These are phyloP conservation scores for Stenodema calcarata DNA, from an alignment of 2,888 invertebrate species.

Conservation along the genomic window DNA sequence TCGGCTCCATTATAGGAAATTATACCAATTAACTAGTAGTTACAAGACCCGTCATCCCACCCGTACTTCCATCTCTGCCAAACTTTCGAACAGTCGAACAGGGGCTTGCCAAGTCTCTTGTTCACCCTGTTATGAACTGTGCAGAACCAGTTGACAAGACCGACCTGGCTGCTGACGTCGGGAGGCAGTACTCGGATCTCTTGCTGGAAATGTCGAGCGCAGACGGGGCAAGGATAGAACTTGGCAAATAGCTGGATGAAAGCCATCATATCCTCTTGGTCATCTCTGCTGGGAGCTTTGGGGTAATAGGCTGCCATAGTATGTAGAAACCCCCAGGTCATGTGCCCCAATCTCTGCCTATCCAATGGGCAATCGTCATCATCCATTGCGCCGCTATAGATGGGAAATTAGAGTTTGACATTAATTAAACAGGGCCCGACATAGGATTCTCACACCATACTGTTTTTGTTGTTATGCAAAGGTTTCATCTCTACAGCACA, in stretches of 20 bases:
- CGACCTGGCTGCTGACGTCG: conserved; percentile 70
- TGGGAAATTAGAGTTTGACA: too few relatives aligned
- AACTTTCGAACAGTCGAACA: conserved; percentile 89
- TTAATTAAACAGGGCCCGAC: too few relatives aligned
- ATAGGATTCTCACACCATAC: too few relatives aligned
- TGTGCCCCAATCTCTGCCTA: conserved; percentile 73
- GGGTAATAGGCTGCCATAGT: conserved; percentile 97
- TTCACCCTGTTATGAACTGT: conserved; percentile 91
- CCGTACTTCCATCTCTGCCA: conserved; percentile 95
- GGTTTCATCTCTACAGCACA: too few relatives aligned
- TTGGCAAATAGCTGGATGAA: conserved; percentile 86
- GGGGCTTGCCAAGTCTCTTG: conserved; percentile 82
- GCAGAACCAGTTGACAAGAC: conserved; percentile 88
- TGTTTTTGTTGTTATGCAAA: too few relatives aligned
- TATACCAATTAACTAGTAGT: conserved; percentile 63
- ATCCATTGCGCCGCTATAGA: conserved; percentile 13
- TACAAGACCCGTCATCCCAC: conserved; percentile 92
- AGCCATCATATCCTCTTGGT: conserved; percentile 77
- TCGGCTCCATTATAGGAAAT: too few relatives aligned
- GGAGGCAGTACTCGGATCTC: conserved; percentile 79
- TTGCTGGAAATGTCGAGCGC: conserved; percentile 84
- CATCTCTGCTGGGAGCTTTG: conserved; percentile 73
- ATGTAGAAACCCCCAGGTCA: conserved; percentile 93
- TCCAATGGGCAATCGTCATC: conserved; percentile 76
- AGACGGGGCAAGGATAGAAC: conserved; percentile 91